Base-by-base conservation (phyloP, 2,113 vertebrate species). In the Nycticorax nycticorax region DNA sequence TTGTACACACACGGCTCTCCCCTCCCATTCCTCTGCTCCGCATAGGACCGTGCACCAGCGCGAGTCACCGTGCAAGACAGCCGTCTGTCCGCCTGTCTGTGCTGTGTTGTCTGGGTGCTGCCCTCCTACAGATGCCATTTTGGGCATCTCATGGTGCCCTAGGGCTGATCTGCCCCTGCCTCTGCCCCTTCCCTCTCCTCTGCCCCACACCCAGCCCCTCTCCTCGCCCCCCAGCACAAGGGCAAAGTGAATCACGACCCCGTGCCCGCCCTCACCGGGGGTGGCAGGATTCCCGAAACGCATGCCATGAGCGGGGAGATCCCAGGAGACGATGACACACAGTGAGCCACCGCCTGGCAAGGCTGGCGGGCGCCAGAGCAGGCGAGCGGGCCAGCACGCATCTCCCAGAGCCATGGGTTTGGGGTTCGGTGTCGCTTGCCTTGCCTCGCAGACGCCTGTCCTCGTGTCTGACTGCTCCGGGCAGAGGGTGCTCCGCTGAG, bases 341-440 rank as follows among this genome's bases (percentile, higher is more conserved):
- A 0, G 14, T 76, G 85, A 93, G 89, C 20, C 81, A n/a, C 14
- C 1, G 9, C 53, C 72, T 7, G 43, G 52, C 71, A 56, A 39
- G 1, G 8, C 75, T 0, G 0, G 94, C 2, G 3, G 66, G 59
- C 9, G 2, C 52, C 1, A 3, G 88, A 68, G 27, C 18, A 52
- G 62, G 82, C 12, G 14, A 27, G n/a, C 1, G 0, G 76, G 45
- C 5, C 3, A 8, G 53, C 5, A 6, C 3, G 1, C 2, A 2
- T 28, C 0, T 56, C 77, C 56, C 43, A 6, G 64, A 45, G 79
- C 72, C 3, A 0, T 3, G 7, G 20, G 22, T 43, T 33, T 13
- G 41, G 71, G 20, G 16, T 26, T 55, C 0, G 41, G 59, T 18
- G 43, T 26, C 5, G 1, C 50, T 32, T 32, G 45, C 52, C 48